Evolutionary conservation across 2,888 invertebrate genomes (phyloP), one percentile per base, ranked within the genome.

Genomic region (Melikaiella ostensackeni): DNA sequence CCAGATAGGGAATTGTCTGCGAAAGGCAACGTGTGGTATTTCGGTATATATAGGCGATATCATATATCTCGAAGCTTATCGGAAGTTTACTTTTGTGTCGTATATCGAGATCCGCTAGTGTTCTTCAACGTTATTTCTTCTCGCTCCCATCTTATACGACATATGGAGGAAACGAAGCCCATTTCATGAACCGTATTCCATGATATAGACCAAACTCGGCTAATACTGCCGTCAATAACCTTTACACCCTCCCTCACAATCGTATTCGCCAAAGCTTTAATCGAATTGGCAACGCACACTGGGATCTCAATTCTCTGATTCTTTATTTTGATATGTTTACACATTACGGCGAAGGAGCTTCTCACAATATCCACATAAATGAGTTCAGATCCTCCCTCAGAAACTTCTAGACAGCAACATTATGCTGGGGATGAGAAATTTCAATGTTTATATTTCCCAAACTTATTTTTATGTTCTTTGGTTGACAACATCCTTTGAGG

Each of bases 1-100:
- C 75, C 75, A 74, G 77, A 77, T 81, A 77, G 77, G 74, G 77
- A 81, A 79, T 77, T 76, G 63, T 66, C 74, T 50, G 64, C 24
- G 74, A 59, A 59, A 59, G 57, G 24, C 16, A 38, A 74, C 13
- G 59, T 74, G 59, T 74, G 74, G 57, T 59, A 74, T 57, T 55
- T 35, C 19, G 11, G 38, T 55, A 33, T 38, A 74, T 27, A 55
- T n/a, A 55, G n/a, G 11, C 4, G 11, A 55, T 55, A 55, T 55
- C 74, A 30, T 76, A 76, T 73, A 76, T 76, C 61, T 61, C 42
- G 30, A 30, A 74, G 76, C 74, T 76, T 76, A 74, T 59, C 61
- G 73, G 76, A 76, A 74, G 76, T 76, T 76, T 76, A 76, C 74
- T 76, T 27, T 57, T 64, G 42, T 73, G 73, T 21, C 57, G 42